Conservation (phyloP, 2,888 invertebrate species). For the Hypena proboscidalis region DNA sequence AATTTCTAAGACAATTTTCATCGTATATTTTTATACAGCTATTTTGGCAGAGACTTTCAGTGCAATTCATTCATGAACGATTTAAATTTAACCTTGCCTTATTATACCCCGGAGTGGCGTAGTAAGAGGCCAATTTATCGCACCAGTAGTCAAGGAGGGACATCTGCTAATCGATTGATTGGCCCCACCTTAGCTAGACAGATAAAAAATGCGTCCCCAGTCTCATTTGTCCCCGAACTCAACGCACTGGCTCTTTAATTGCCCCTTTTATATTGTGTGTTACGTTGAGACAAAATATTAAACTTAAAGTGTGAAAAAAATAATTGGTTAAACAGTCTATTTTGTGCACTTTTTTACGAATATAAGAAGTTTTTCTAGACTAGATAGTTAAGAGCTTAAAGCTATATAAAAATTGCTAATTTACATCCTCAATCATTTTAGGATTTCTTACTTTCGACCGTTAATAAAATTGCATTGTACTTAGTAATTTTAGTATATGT, state of each 20-base stretch:
- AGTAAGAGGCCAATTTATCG: constrained; percentile 79
- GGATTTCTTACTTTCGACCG: too few relatives aligned
- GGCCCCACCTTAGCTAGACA: constrained; percentile 70
- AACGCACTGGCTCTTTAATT: constrained; percentile 57
- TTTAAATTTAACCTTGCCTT: constrained; percentile 66
- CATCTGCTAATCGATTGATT: constrained; percentile 84
- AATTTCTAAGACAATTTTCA: too few relatives aligned
- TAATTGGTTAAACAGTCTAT: too few relatives aligned
- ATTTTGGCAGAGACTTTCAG: constrained; percentile 1
- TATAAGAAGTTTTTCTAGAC: too few relatives aligned
- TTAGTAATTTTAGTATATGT: too few relatives aligned
- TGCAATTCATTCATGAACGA: constrained; percentile 25
- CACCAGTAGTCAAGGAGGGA: constrained; percentile 79
- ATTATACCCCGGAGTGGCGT: constrained; percentile 56
- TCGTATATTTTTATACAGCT: not conserved
- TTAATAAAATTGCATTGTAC: too few relatives aligned
- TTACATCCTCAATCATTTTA: too few relatives aligned
- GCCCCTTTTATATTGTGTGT: constrained; percentile 40
- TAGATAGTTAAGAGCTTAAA: too few relatives aligned
- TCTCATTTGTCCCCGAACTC: constrained; percentile 58
- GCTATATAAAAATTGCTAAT: too few relatives aligned
- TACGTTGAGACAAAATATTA: not conserved
- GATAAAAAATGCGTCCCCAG: constrained; percentile 69
- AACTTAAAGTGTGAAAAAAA: not conserved
- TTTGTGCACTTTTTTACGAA: too few relatives aligned